Evolutionary conservation across 2,888 invertebrate species (phyloP).

Genomic region (Hecatera dysodea): DNA sequence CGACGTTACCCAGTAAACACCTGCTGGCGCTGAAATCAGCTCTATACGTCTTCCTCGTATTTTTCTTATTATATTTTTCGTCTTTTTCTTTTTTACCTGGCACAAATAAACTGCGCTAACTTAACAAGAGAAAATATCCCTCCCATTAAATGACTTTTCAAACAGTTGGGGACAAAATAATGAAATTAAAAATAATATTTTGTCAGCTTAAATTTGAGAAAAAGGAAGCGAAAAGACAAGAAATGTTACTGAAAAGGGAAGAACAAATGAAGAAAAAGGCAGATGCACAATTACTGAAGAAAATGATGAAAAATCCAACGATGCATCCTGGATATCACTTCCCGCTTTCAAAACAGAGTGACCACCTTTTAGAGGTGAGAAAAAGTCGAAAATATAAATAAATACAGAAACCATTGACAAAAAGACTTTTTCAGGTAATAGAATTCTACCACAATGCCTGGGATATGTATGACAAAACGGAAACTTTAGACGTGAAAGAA

Average conservation of each 20-base stretch:
- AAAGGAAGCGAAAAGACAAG: constrained; percentile 72
- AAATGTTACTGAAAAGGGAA: constrained; percentile 69
- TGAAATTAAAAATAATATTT: neutral
- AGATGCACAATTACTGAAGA: constrained; percentile 74
- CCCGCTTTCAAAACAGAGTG: constrained; percentile 76
- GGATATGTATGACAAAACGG: constrained; percentile 73
- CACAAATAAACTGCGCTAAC: no score
- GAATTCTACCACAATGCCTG: constrained; percentile 74
- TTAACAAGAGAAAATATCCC: neutral
- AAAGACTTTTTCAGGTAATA: constrained; percentile 67
- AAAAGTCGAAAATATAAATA: neutral
- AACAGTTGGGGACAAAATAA: neutral
- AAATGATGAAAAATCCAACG: constrained; percentile 82
- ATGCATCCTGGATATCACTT: constrained; percentile 82
- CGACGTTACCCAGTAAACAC: no score
- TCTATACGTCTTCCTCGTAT: no score
- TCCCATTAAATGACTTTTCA: neutral
- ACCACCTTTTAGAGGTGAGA: constrained; percentile 70
- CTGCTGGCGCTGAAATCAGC: no score
- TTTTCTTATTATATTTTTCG: no score
- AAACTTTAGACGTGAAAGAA: constrained; percentile 74
- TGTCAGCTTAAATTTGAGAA: constrained; percentile 74
- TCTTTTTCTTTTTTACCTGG: no score
- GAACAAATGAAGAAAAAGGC: constrained; percentile 71
- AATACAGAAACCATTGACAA: neutral